Evolutionary conservation across 2,113 vertebrate species (phyloP).

Genomic region (Esox niger): DNA sequence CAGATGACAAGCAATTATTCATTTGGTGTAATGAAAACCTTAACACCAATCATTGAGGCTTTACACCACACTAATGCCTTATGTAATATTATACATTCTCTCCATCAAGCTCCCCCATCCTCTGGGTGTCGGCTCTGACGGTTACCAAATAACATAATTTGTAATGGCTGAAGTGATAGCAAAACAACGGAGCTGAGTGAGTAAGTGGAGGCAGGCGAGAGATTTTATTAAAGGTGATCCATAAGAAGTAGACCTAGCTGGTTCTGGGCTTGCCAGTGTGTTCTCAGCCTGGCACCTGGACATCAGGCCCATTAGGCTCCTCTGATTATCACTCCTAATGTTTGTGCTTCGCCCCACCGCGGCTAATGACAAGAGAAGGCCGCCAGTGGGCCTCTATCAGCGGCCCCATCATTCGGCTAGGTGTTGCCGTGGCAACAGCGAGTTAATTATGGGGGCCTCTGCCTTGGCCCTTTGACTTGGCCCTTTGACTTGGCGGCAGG

Average conservation of each 20-base stretch:
- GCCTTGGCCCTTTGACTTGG: conserved; percentile 33
- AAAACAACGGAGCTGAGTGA: conserved; percentile 67
- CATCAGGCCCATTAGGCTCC: conserved; percentile 56
- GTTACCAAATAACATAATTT: conserved; percentile 81
- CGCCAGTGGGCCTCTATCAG: conserved; percentile 17
- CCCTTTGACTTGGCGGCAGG: conserved; percentile 26
- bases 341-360: conserved; percentile 47
- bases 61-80: conserved; percentile 70
- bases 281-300: conserved; percentile 35
- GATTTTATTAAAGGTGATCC: conserved; percentile 6
- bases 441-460: conserved; percentile 62
- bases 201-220: conserved; percentile 44
- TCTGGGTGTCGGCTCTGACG: conserved; percentile 71
- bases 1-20: conserved; percentile 79
- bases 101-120: conserved; percentile 64
- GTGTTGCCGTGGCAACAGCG: conserved; percentile 69
- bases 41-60: conserved; percentile 76
- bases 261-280: conserved; percentile 15
- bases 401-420: conserved; percentile 44
- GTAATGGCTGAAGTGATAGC: conserved; percentile 72
- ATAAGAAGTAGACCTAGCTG: conserved; percentile 29
- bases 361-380: conserved; percentile 41
- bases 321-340: conserved; percentile 63
- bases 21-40: conserved; percentile 79
- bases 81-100: conserved; percentile 74